Evolutionary conservation across 2,113 vertebrate genomes (phyloP).

Genomic region (Fukomys damarensis): DNA sequence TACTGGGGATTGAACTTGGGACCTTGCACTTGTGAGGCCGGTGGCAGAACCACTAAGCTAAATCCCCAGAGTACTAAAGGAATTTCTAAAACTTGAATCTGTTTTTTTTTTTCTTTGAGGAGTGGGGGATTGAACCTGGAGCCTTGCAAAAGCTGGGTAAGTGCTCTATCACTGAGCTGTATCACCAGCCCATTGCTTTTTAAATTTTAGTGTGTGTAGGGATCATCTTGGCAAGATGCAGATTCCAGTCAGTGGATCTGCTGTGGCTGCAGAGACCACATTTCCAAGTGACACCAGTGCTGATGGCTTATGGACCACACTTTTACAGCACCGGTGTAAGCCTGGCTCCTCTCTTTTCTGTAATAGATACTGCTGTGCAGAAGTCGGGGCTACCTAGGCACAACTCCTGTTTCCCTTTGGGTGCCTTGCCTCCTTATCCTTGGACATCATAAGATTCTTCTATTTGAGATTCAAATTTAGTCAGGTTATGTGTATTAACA

Average conservation of each 20-base stretch:
- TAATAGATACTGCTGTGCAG: neutral
- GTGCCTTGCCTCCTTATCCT: neutral
- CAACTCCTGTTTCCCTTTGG: neutral
- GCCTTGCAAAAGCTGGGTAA: neutral
- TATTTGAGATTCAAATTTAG: neutral
- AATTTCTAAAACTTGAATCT: neutral
- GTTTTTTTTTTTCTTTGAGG: neutral
- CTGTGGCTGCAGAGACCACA: neutral
- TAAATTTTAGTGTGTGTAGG: neutral
- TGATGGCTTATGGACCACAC: neutral
- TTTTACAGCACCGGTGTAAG: fast-evolving
- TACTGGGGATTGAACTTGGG: too few relatives aligned
- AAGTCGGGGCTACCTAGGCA: neutral
- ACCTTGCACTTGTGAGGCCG: too few relatives aligned
- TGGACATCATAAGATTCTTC: neutral
- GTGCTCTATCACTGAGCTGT: neutral
- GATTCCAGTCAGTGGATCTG: neutral
- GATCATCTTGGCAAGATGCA: neutral
- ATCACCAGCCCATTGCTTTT: neutral
- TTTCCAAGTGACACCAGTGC: neutral
- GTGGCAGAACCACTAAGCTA: too few relatives aligned
- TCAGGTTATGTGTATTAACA: neutral
- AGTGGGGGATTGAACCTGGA: neutral
- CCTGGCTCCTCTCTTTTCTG: neutral
- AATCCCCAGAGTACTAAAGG: too few relatives aligned